Base-by-base conservation (phyloP, 2,797 vertebrate species). In the Pagetopsis macropterus region DNA sequence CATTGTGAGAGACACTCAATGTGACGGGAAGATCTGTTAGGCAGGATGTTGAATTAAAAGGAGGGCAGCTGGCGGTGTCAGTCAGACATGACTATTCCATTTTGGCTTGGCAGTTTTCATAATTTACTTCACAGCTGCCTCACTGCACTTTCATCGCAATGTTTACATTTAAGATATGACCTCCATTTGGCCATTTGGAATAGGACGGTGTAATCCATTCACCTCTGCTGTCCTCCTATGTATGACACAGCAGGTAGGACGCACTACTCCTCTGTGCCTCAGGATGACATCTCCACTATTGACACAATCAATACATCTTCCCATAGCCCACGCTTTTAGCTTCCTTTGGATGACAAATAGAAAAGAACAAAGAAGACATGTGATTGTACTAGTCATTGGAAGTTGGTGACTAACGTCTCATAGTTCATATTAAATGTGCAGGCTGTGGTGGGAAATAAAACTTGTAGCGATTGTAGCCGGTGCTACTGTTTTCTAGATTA, bases 211-310 rank as follows among this genome's bases (percentile, higher is more conserved):
- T 43, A 15, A 31, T 21, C 31, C 15, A 45, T 58, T 70, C 37
- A 45, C 11, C 16, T 33, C n/a, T 12, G 27, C 9, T 43, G 13
- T 40, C 45, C 37, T 65, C 23, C n/a, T 21, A 33, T 50, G 19
- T n/a, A n/a, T 62, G 72, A 67, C 41, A 68, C 44, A 49, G 8
- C 16, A 15, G 33, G 52, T 51, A n/a, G 27, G 16, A 60, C 21
- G 8, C 40, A 48, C 40, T 52, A 16, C 50, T 13, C 41, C 3
- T n/a, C 4, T 48, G 23, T 4, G 11, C 14, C 15, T 60, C 40
- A 11, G 23, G 33, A 27, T 21, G 63, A 66, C 19, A 75, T 19
- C 41, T 81, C 15, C 13, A 15, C 14, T 8, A 15, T 65, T 43
- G 41, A 27, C 40, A 52, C 1, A 10, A 19, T 31, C 49, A 21